phyloP scores from a whole-genome alignment of 2,113 vertebrate species.

The Cranoglanis bouderius region DNA sequence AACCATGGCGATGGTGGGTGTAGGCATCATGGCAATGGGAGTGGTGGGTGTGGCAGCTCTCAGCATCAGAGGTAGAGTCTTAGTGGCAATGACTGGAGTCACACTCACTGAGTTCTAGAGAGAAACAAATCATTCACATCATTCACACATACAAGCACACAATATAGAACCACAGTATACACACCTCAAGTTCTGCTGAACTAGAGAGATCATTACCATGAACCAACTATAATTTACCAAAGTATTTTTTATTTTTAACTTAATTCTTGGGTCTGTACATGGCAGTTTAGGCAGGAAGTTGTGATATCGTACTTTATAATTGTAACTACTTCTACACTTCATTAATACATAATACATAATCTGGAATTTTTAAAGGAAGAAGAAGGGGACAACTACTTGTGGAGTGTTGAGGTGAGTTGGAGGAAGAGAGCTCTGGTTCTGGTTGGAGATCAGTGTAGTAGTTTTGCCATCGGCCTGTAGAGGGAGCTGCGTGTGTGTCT shows the following conservation, averaged over 20 bases:
- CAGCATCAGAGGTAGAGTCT: conserved; percentile 92
- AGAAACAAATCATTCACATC: conserved; percentile 56
- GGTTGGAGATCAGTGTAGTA: conserved; percentile 48
- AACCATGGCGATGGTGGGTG: conserved; percentile 89
- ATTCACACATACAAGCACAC: neutral
- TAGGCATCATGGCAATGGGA: conserved; percentile 86
- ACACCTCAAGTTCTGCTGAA: conserved; percentile 1
- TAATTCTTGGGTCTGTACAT: neutral
- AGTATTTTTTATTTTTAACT: neutral
- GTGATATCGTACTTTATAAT: neutral
- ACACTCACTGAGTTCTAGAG: conserved; percentile 84
- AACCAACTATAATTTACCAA: neutral
- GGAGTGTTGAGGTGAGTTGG: conserved; percentile 52
- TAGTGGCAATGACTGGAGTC: conserved; percentile 87
- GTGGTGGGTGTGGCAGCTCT: conserved; percentile 88
- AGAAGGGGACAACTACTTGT: conserved; percentile 46
- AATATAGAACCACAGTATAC: neutral
- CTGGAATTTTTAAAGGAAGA: neutral
- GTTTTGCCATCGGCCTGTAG: conserved; percentile 54
- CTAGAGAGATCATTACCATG: neutral
- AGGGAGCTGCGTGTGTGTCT: conserved; percentile 46
- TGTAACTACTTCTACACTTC: neutral
- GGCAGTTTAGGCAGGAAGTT: neutral
- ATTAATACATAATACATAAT: neutral
- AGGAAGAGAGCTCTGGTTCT: conserved; percentile 52